Evolutionary conservation across 2,113 vertebrate genomes (phyloP), one percentile per base, ranked within the genome.

Genomic region (Sporophila hypoxantha): DNA sequence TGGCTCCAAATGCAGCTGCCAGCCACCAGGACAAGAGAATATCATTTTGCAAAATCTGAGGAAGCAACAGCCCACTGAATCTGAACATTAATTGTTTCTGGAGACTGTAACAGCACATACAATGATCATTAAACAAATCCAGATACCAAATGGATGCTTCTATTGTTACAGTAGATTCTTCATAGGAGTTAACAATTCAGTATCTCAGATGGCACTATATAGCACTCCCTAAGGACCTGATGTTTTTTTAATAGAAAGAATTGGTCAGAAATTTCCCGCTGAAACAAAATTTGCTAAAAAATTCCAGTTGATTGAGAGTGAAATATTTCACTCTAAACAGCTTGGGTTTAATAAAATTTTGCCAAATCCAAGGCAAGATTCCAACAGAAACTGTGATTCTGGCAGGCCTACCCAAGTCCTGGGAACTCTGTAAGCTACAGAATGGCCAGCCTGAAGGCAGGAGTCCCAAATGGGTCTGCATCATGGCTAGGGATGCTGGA

Each of bases 311-410:
- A 70, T 93, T 42, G 62, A 84, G 37, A 71, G 59, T 59, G 74
- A 91, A 93, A 82, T 73, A 84, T 90, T 93, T 93, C 67, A 52
- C 42, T 92, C n/a, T 84, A 91, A 92, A 78, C 67, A 94, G 88
- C 57, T 81, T 88, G 90, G 42, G 46, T 64, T 88, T 77, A 70
- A 91, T 81, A 80, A 89, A 82, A 74, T 82, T 91, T 91, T 90
- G 67, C 67, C 4, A 11, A 92, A 90, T 88, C 67, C 60, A 84
- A 92, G 90, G 90, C 83, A 91, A 66, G 55, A 53, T 68, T 88
- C 90, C 88, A 92, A 86, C 18, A 89, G 83, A 91, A 91, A 83
- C 88, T 83, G 57, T 26, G 26, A 57, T 93, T 83, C 86, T 92
- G 86, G 92, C 82, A 95, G 46, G 34, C 30, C 82, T 83, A 37